Percentiles rank a stretch among this genome's conserved stretches.
These are phyloP conservation scores for Drosophila mimica DNA, from an alignment of 2,888 invertebrate genomes.

Conservation along the genomic window DNA sequence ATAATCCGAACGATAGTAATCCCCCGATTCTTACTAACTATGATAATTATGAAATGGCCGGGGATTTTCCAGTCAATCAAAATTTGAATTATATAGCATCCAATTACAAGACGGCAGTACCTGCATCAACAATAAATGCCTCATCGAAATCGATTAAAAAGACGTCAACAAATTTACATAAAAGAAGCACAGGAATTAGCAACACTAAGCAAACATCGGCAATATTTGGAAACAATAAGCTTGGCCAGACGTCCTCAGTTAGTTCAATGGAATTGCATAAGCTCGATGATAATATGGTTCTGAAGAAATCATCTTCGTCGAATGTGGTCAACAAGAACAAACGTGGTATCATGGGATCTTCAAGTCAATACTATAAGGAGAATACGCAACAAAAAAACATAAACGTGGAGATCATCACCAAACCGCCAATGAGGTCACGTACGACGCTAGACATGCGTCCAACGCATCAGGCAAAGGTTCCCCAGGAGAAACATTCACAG, in stretches of 20 bases:
- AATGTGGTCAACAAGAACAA: conserved; percentile 81
- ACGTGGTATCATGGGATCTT: conserved; percentile 63
- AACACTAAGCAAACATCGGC: conserved; percentile 61
- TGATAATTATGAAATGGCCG: conserved; percentile 84
- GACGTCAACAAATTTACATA: conserved; percentile 77
- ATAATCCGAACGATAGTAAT: conserved; percentile 82
- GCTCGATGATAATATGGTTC: conserved; percentile 83
- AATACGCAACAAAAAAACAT: conserved; percentile 83
- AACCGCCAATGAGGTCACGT: conserved; percentile 84
- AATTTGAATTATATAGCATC: conserved; percentile 65
- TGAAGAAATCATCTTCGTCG: conserved; percentile 82
- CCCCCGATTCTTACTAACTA: conserved; percentile 83
- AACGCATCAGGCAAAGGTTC: conserved; percentile 59
- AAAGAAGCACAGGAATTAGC: conserved; percentile 74
- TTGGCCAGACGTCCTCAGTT: conserved; percentile 83
- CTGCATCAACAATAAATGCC: conserved; percentile 62
- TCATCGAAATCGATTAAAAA: conserved; percentile 81
- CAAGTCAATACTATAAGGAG: conserved; percentile 82
- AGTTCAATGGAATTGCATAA: conserved; percentile 85
- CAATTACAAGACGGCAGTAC: conserved; percentile 46
- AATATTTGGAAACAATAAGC: conserved; percentile 71
- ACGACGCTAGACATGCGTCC: conserved; percentile 84
- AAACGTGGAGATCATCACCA: conserved; percentile 84
- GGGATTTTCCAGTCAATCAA: conserved; percentile 85
- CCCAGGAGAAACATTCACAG: conserved; percentile 69